These are phyloP conservation scores for Archocentrus centrarchus DNA, from an alignment of 2,113 vertebrate genomes.

Conservation along the genomic window DNA sequence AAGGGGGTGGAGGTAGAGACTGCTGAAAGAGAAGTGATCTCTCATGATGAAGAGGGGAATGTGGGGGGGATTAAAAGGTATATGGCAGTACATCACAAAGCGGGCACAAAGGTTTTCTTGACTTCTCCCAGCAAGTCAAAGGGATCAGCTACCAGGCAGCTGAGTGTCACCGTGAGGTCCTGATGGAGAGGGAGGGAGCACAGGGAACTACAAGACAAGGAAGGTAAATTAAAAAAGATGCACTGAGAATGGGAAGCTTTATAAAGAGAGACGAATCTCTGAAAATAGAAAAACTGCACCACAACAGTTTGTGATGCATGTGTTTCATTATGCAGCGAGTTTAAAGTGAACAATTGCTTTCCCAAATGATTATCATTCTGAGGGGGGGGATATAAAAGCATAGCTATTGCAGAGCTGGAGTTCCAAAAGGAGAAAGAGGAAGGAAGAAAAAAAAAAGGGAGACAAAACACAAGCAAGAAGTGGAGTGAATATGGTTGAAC, in stretches of 20 bases:
- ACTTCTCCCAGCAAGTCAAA: conserved; percentile 38
- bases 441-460: not conserved
- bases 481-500: not conserved
- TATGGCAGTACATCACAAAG: conserved; percentile 5
- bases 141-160: conserved; percentile 51
- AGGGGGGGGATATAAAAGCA: conserved; percentile 23
- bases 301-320: not conserved
- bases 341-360: conserved; percentile 33
- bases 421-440: conserved; percentile 20
- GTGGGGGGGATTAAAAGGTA: conserved; percentile 14
- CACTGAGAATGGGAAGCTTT: conserved; percentile 14
- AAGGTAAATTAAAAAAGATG: conserved; percentile 23
- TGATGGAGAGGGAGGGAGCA: conserved; percentile 17
- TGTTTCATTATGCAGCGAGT: conserved; percentile 41
- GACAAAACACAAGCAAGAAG: conserved; percentile 15
- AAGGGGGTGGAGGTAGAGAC: not conserved
- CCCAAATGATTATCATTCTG: conserved; percentile 18
- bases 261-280: conserved; percentile 14
- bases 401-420: conserved; percentile 39
- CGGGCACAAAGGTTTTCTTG: conserved; percentile 34
- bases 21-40: conserved; percentile 32
- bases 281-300: conserved; percentile 19
- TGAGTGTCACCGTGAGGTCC: conserved; percentile 40
- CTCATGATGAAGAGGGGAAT: conserved; percentile 42
- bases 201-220: conserved; percentile 24